Conservation (phyloP, 2,888 invertebrate species). For the Prosapia bicincta region DNA sequence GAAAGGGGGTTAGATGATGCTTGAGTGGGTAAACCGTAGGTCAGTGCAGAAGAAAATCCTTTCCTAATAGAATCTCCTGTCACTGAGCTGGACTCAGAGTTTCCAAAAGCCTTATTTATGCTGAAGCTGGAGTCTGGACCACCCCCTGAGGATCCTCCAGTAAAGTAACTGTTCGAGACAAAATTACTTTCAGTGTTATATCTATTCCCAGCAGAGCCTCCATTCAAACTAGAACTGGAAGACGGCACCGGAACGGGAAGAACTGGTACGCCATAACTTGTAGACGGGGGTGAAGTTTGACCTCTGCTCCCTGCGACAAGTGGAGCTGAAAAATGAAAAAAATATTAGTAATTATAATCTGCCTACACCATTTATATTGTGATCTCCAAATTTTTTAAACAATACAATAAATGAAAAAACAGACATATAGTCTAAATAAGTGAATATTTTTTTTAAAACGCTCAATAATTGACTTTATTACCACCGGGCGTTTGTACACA, state of each 20-base stretch:
- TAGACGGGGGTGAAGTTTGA: constrained; percentile 33
- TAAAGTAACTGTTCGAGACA: too few relatives aligned
- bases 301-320: constrained; percentile 25
- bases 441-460: too few relatives aligned
- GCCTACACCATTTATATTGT: too few relatives aligned
- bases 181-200: neutral
- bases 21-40: neutral
- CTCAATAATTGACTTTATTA: too few relatives aligned
- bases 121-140: too few relatives aligned
- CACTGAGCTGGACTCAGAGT: too few relatives aligned
- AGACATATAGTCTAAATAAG: too few relatives aligned
- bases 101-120: too few relatives aligned
- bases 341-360: neutral
- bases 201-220: neutral
- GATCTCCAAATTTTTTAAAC: too few relatives aligned
- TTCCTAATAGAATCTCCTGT: neutral
- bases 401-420: too few relatives aligned
- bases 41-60: neutral
- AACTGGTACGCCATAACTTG: constrained; percentile 37
- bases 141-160: neutral
- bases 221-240: constrained; percentile 30
- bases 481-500: too few relatives aligned
- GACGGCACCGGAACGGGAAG: constrained; percentile 37
- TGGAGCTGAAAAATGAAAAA: constrained; percentile 33
- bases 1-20: too few relatives aligned